phyloP scores from a whole-genome alignment of 2,113 vertebrate genomes.

The Passer domesticus region DNA sequence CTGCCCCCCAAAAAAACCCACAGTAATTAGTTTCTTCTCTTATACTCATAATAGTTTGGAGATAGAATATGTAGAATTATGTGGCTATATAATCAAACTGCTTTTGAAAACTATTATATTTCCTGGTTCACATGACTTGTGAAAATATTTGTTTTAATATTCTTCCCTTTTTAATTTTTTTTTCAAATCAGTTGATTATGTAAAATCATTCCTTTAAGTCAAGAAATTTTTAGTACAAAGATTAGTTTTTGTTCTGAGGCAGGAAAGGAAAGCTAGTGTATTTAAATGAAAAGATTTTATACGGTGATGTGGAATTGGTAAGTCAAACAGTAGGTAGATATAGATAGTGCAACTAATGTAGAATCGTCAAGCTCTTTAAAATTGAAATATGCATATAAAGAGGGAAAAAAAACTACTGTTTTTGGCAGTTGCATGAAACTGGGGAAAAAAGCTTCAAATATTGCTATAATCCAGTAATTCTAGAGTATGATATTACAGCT shows the following conservation, averaged over 20 bases:
- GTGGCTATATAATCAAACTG: not conserved
- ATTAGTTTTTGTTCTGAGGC: not conserved
- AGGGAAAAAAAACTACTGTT: not conserved
- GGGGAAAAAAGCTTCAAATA: not conserved
- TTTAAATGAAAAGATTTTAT: not conserved
- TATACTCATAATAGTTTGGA: not conserved
- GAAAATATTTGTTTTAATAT: not conserved
- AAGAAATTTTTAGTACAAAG: not conserved
- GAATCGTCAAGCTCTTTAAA: slow-evolving; percentile 51
- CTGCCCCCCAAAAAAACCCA: accelerated
- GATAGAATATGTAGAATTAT: not conserved
- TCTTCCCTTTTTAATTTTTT: not conserved
- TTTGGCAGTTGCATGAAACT: not conserved
- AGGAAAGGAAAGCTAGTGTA: not conserved
- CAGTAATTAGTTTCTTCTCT: not conserved
- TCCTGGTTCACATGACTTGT: not conserved
- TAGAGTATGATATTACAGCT: slow-evolving; percentile 41
- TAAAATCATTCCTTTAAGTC: not conserved
- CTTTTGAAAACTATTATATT: not conserved
- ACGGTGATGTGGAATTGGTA: not conserved
- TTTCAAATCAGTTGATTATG: not conserved
- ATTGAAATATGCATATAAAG: slow-evolving; percentile 10
- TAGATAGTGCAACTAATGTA: not conserved
- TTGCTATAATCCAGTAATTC: slow-evolving; percentile 20
- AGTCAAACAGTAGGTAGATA: not conserved